These are phyloP conservation scores for Cataglyphis livida DNA, from an alignment of 2,888 invertebrate species.

Conservation along the genomic window DNA sequence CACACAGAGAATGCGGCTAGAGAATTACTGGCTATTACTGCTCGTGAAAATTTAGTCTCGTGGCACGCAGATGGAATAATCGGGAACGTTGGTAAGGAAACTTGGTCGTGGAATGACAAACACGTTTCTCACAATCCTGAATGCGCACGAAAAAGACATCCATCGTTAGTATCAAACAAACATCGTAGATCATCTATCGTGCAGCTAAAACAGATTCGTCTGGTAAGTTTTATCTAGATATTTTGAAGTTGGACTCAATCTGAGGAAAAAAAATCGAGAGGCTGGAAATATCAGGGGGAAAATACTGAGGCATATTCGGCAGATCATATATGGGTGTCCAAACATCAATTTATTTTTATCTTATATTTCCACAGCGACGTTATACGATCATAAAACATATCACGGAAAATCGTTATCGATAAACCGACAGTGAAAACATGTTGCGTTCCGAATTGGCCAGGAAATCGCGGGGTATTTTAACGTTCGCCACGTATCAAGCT, in stretches of 20 bases:
- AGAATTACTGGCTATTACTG: slow-evolving; percentile 18
- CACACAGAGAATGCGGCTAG: slow-evolving; percentile 49
- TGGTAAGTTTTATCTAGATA: not conserved
- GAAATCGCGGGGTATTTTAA: slow-evolving; percentile 24
- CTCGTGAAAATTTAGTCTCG: slow-evolving; percentile 47
- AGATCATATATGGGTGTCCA: slow-evolving; percentile 62
- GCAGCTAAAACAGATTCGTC: slow-evolving; percentile 25
- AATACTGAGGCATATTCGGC: slow-evolving; percentile 52
- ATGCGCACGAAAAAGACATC: slow-evolving; percentile 28
- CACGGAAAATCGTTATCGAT: slow-evolving; percentile 59
- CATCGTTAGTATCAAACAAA: slow-evolving; percentile 44
- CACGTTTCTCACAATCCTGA: slow-evolving; percentile 7
- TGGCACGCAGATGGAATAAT: slow-evolving; percentile 7
- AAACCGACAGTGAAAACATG: slow-evolving; percentile 40
- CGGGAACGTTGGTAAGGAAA: not conserved
- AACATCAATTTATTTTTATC: slow-evolving; percentile 76
- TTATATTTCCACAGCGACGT: slow-evolving; percentile 73
- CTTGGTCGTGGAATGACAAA: not conserved
- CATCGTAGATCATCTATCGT: slow-evolving; percentile 35
- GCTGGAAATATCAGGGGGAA: not conserved
- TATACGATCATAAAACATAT: slow-evolving; percentile 68
- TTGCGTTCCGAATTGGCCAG: slow-evolving; percentile 43
- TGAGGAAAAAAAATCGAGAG: not conserved
- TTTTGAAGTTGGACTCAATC: slow-evolving; percentile 16
- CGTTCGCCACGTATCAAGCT: slow-evolving; percentile 5